Percentiles rank a stretch among this genome's conserved stretches.
Conservation (phyloP, 2,888 invertebrate species). For the Ophion costatus region DNA sequence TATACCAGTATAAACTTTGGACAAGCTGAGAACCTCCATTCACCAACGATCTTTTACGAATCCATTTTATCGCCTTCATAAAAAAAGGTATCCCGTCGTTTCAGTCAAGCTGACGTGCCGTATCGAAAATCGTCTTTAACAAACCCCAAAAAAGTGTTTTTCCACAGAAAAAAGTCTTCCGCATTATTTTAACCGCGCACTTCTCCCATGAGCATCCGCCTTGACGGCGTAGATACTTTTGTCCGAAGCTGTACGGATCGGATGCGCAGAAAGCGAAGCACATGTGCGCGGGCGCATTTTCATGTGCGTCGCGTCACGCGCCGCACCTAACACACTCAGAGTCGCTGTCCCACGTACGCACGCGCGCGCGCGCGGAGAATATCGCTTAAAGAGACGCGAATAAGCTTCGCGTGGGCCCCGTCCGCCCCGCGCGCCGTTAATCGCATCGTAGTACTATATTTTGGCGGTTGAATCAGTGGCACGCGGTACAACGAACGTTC, state of each 20-base stretch:
- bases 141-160: too few relatives aligned
- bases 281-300: constrained; percentile 42
- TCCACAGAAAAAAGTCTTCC: too few relatives aligned
- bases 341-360: neutral
- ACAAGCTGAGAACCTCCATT: too few relatives aligned
- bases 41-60: too few relatives aligned
- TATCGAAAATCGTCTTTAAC: too few relatives aligned
- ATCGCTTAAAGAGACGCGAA: constrained; percentile 34
- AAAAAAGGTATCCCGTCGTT: too few relatives aligned
- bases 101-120: too few relatives aligned
- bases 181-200: too few relatives aligned
- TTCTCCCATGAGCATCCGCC: neutral
- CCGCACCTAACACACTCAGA: neutral
- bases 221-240: constrained; percentile 4
- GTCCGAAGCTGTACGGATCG: constrained; percentile 8
- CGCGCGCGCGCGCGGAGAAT: neutral
- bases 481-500: constrained; percentile 76
- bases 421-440: constrained; percentile 31
- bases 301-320: constrained; percentile 16
- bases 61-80: too few relatives aligned
- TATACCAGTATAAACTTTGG: too few relatives aligned
- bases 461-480: constrained; percentile 83
- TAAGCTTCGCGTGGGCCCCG: constrained; percentile 32
- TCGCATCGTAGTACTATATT: constrained; percentile 72
- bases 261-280: constrained; percentile 36